Evolutionary conservation across 2,888 invertebrate species (phyloP), one percentile per base, ranked within the genome.

Genomic region (Beris morrisii): DNA sequence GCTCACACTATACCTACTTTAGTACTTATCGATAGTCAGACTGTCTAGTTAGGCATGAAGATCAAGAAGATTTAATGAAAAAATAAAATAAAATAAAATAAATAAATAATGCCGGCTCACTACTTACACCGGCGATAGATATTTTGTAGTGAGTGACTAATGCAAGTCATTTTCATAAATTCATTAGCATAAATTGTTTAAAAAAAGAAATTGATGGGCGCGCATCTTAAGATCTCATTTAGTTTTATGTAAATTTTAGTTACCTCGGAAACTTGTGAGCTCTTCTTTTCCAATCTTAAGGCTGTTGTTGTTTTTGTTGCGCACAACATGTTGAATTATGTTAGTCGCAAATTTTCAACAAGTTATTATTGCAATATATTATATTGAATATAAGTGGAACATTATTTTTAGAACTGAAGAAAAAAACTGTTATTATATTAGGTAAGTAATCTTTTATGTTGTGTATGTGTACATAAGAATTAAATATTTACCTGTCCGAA

Each of bases 1-100:
- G 61, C 61, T 61, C 61, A 61, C 61, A 61, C 50, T 61, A 61
- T 61, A 61, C 61, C 13, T 50, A 61, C 61, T 61, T 61, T 61
- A 61, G 38, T 61, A 61, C 61, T 61, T 61, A 61, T 52, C 61
- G 61, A 50, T 43, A 61, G 61, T 50, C 50, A 61, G 50, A 50
- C 61, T 61, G 61, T 61, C 61, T 61, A 61, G 50, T 61, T 61
- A 61, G 30, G 61, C 50, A 61, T 61, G 61, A 61, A 61, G 52
- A 61, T 61, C 61, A 61, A 61, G 61, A 50, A 38, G 61, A 50
- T 61, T 61, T 61, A 61, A 28, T 43, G 50, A 50, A 61, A 38
- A 38, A 38, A 38, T 7, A 38, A 38, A 3, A 38, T 38, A 38
- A 7, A 38, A 38, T 7, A 38, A 38, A 38, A 38, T 38, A 38